These are phyloP conservation scores for Trinorchestia longiramus DNA, from an alignment of 1,140 invertebrate genomes.

Conservation along the genomic window DNA sequence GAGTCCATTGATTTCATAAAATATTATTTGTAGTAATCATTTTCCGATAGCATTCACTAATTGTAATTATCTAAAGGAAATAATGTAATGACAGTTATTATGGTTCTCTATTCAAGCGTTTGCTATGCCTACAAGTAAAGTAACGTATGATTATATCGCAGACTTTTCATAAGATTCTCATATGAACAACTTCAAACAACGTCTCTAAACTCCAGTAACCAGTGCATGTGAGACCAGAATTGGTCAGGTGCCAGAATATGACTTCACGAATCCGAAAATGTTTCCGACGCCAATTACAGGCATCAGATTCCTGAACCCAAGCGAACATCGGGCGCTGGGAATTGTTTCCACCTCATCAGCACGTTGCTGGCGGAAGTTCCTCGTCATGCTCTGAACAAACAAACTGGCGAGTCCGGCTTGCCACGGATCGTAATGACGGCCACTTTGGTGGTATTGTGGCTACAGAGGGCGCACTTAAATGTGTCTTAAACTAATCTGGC, in stretches of 20 bases:
- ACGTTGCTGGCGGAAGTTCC: neutral
- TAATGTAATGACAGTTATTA: too few relatives aligned
- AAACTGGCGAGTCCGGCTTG: neutral
- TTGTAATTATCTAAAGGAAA: too few relatives aligned
- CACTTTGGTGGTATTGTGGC: conserved; percentile 51
- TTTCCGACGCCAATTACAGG: neutral
- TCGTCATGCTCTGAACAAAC: neutral
- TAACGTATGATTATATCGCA: neutral
- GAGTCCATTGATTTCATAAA: too few relatives aligned
- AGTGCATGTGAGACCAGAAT: neutral
- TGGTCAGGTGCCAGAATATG: neutral
- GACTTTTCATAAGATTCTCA: neutral
- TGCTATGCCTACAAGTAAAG: neutral
- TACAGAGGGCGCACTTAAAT: conserved; percentile 39
- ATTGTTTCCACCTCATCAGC: neutral
- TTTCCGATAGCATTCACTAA: too few relatives aligned
- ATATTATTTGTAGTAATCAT: too few relatives aligned
- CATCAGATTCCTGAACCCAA: neutral
- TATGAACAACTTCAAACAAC: neutral
- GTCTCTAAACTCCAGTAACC: neutral
- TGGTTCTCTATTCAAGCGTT: neutral
- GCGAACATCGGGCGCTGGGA: neutral
- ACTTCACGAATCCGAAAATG: neutral
- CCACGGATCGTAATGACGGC: conserved; percentile 34
- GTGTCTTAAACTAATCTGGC: conserved; percentile 47